A percentile compares a stretch with the other conserved stretches of the same genome.
These are phyloP conservation scores for Cololabis saira DNA, from an alignment of 2,113 vertebrate genomes.

Conservation along the genomic window DNA sequence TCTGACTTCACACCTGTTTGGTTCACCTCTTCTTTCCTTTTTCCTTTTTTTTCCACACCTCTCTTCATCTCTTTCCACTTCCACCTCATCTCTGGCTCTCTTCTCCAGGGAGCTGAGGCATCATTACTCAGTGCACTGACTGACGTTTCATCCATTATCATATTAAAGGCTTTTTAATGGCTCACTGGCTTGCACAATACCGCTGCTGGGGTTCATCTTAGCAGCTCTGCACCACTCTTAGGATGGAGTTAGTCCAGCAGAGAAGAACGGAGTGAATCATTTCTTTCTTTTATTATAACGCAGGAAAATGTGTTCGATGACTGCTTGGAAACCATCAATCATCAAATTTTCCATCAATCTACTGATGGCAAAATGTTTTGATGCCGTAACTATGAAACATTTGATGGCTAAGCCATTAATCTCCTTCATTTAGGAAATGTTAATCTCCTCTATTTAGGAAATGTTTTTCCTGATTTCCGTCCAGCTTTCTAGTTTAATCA, in stretches of 20 bases:
- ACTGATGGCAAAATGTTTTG: not conserved
- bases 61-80: conserved; percentile 22
- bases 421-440: not conserved
- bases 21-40: conserved; percentile 23
- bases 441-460: not conserved
- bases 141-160: conserved; percentile 77
- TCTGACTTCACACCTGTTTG: conserved; percentile 30
- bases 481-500: no score
- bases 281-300: conserved; percentile 17
- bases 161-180: conserved; percentile 81
- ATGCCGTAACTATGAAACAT: not conserved
- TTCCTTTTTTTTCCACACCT: not conserved
- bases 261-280: conserved; percentile 20
- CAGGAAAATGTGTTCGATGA: conserved; percentile 9
- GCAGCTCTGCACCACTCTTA: conserved; percentile 37
- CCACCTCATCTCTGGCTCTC: conserved; percentile 57
- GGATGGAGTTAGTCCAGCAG: conserved; percentile 38
- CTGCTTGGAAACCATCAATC: conserved; percentile 1
- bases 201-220: conserved; percentile 37
- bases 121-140: conserved; percentile 62
- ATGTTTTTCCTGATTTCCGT: not conserved
- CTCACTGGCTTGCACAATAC: conserved; percentile 48
- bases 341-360: no score
- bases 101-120: conserved; percentile 66
- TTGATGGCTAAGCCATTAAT: not conserved